Percentiles rank a stretch among this genome's conserved stretches.
Conservation (phyloP, 2,888 invertebrate species). For the Halocaridina rubra region DNA sequence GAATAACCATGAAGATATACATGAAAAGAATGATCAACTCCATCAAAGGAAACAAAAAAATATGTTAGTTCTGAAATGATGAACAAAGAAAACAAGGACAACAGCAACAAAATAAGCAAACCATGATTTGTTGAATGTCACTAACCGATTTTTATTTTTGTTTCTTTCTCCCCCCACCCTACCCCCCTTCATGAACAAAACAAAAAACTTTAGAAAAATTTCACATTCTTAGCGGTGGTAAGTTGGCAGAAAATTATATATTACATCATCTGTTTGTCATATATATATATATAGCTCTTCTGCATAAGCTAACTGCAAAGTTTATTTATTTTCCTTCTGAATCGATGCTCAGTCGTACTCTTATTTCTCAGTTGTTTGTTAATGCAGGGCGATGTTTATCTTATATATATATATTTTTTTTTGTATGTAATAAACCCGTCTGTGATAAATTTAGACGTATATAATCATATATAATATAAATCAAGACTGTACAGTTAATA, state of each 20-base stretch:
- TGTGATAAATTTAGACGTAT: no score
- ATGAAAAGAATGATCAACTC: no score
- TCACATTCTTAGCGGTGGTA: slow-evolving; percentile 61
- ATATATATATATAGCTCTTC: slow-evolving; percentile 30
- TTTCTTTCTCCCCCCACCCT: slow-evolving; percentile 24
- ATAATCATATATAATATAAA: no score
- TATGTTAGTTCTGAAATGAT: no score
- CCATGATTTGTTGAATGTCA: slow-evolving; percentile 7
- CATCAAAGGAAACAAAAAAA: no score
- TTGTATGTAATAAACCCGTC: background rate
- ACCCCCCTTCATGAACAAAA: no score
- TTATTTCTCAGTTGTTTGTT: background rate
- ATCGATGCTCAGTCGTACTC: slow-evolving; percentile 40
- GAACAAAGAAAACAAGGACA: background rate
- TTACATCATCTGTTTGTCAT: slow-evolving; percentile 41
- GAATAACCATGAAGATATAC: no score
- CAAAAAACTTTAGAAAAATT: slow-evolving; percentile 58
- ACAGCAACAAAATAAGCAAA: background rate
- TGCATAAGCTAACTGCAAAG: slow-evolving; percentile 56
- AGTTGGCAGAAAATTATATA: slow-evolving; percentile 55
- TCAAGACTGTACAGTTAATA: no score
- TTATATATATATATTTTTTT: background rate
- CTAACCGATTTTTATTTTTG: slow-evolving; percentile 50
- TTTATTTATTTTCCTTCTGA: slow-evolving; percentile 23
- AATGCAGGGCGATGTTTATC: slow-evolving; percentile 36